These are phyloP conservation scores for Larimichthys polyactis DNA, from an alignment of 2,113 vertebrate genomes.

Conservation along the genomic window DNA sequence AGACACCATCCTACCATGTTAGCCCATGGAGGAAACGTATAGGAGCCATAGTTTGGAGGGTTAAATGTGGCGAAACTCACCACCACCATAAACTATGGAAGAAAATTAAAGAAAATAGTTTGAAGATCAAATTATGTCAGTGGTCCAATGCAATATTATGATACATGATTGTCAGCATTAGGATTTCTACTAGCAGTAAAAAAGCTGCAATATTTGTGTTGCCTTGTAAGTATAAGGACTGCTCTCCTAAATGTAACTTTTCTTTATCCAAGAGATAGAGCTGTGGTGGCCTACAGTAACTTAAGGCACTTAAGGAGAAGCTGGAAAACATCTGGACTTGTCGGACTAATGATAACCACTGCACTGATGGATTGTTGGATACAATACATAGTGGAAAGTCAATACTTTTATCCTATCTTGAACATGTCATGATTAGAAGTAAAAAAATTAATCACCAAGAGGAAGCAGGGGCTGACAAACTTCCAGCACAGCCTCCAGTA, in stretches of 20 bases:
- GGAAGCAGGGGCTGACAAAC: slow-evolving; percentile 92
- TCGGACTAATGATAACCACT: background rate
- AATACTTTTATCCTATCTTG: background rate
- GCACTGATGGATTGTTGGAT: background rate
- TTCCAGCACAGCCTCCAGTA: slow-evolving; percentile 96
- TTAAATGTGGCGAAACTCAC: slow-evolving; percentile 90
- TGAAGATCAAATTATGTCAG: too few species aligned
- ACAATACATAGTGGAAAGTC: background rate
- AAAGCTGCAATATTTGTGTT: background rate
- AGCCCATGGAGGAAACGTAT: slow-evolving; percentile 90
- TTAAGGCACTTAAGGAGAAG: background rate
- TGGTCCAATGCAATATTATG: too few species aligned
- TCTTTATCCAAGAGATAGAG: too few species aligned
- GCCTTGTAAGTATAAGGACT: background rate
- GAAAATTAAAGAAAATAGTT: background rate
- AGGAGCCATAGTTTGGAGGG: slow-evolving; percentile 88
- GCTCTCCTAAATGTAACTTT: too few species aligned
- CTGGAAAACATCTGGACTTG: background rate
- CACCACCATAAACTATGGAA: slow-evolving; percentile 89
- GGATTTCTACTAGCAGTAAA: too few species aligned
- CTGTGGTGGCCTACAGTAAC: background rate
- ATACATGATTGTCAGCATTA: too few species aligned
- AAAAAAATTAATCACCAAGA: slow-evolving; percentile 81
- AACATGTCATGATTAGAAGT: background rate
- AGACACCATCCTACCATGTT: slow-evolving; percentile 90